Base-by-base conservation (phyloP, 2,797 vertebrate species). In the Ispidina picta region DNA sequence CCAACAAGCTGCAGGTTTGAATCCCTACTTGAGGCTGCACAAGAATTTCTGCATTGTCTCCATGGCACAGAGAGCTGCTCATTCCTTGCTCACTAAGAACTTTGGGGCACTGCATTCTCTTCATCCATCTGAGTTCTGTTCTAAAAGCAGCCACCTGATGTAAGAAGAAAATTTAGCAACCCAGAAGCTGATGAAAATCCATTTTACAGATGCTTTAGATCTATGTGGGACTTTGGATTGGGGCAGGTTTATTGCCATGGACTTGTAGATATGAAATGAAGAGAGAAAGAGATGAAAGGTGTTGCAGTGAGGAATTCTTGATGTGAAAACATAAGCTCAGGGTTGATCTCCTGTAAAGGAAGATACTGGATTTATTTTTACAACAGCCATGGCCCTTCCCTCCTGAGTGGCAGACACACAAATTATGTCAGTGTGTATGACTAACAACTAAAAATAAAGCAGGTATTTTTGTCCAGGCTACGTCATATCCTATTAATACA, bases 361-460 rank as follows among this genome's bases (percentile, higher is more conserved):
- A 88, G 74, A n/a, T 22, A 92, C 76, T 54, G 77, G 56, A 51
- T 91, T 93, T 95, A 94, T 96, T 96, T 96, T 93, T 91, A 56
- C 66, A 88, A 63, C 74, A 90, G 87, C 75, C 82, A 90, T 80
- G 65, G 76, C 80, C 90, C 80, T 78, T 68, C 86, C 93, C n/a
- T 83, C 58, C 83, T 89, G 83, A 93, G 91, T 86, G 95, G 77
- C 92, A 96, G 96, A 96, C 96, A 96, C 88, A 96, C 69, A 93
- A 95, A 71, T 96, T 93, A 97, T 96, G 93, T 93, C 95, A 96
- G 79, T 65, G 41, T 83, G 55, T 69, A 94, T 96, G 95, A 96
- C 95, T 97, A 97, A 96, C 88, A 76, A 83, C 88, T 79, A 90
- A 95, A 96, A 92, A 85, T 92, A 95, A 85, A 65, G 75, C 62